Conservation (phyloP, 2,113 vertebrate species). For the Pseudonaja textilis region DNA sequence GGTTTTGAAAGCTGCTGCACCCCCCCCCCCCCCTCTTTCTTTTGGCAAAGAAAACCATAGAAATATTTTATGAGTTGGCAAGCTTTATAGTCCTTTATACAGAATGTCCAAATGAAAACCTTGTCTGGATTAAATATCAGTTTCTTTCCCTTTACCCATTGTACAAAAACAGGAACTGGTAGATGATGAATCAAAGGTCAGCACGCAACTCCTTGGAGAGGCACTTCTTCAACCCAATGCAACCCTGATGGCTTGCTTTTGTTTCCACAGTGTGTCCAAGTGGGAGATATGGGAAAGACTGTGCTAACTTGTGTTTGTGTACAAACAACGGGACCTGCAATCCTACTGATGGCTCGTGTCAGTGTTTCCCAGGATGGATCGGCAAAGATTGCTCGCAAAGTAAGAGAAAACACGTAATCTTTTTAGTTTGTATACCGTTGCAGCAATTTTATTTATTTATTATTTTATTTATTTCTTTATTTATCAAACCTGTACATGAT, state of each 20-base stretch:
- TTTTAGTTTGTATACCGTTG: not conserved
- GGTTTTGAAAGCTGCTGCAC: no score
- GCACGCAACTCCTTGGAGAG: no score
- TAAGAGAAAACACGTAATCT: slow-evolving; percentile 55
- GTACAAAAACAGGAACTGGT: not conserved
- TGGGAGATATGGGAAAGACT: slow-evolving; percentile 85
- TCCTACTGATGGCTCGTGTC: slow-evolving; percentile 92
- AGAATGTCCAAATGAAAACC: not conserved
- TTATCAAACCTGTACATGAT: no score
- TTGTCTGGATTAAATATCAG: not conserved
- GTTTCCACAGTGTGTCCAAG: slow-evolving; percentile 84
- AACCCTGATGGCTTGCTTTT: slow-evolving; percentile 19
- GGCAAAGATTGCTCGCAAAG: slow-evolving; percentile 93
- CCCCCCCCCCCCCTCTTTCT: no score
- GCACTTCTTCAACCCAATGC: no score
- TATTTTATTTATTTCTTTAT: no score
- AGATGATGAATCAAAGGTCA: not conserved
- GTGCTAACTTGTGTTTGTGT: slow-evolving; percentile 85
- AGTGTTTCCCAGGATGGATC: slow-evolving; percentile 94
- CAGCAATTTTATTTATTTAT: accelerated
- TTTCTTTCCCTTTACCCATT: not conserved
- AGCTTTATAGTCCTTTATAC: not conserved
- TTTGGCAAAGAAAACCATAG: no score
- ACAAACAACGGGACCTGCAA: slow-evolving; percentile 97
- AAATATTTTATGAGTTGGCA: no score